These are phyloP conservation scores for Aphis craccivora DNA, from an alignment of 1,140 invertebrate species.

Conservation along the genomic window DNA sequence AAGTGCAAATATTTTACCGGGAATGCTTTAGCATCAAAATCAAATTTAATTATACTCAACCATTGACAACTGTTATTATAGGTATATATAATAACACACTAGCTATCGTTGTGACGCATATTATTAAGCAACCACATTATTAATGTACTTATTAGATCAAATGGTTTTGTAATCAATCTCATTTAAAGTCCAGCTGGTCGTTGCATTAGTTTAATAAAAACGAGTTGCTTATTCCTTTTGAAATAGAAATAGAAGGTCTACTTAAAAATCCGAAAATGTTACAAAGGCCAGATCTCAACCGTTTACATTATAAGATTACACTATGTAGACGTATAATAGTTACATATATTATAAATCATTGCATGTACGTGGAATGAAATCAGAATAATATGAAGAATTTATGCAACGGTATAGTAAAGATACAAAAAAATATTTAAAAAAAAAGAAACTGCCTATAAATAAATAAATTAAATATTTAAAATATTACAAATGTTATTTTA, in stretches of 20 bases:
- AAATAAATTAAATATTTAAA: background rate
- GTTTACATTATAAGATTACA: background rate
- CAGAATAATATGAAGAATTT: background rate
- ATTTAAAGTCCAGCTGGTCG: background rate
- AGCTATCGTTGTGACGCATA: background rate
- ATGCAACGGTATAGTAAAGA: background rate
- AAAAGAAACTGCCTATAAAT: background rate
- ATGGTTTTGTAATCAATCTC: background rate
- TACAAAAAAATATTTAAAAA: background rate
- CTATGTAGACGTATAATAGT: background rate
- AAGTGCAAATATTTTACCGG: background rate
- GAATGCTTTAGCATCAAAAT: background rate
- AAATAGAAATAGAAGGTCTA: background rate
- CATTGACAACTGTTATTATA: background rate
- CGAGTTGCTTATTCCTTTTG: background rate
- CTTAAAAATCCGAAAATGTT: background rate
- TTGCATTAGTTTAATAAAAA: background rate
- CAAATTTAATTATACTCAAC: background rate
- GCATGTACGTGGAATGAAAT: background rate
- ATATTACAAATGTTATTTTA: background rate
- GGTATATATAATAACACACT: background rate
- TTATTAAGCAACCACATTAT: background rate
- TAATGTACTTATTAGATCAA: background rate
- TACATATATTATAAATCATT: background rate
- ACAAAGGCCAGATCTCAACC: background rate